phyloP scores from a whole-genome alignment of 1,140 invertebrate species.

The Tetramorium alpestre region DNA sequence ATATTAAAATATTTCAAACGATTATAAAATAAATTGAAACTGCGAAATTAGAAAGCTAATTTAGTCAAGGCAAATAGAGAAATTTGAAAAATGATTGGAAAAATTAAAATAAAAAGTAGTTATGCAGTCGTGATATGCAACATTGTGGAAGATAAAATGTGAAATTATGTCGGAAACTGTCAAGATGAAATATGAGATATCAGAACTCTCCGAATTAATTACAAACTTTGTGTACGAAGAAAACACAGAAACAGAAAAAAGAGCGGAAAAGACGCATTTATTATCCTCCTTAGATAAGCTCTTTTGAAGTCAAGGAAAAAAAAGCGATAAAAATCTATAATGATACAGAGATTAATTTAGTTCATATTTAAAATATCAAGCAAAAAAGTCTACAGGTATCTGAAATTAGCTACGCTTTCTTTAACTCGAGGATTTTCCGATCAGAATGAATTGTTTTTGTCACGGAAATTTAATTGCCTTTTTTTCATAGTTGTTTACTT shows the following conservation, averaged over 20 bases:
- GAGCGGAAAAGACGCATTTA: slow-evolving; percentile 35
- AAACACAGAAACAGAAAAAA: slow-evolving; percentile 23
- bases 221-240: slow-evolving; percentile 33
- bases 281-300: slow-evolving; percentile 14
- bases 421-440: background rate
- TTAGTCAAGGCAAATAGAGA: background rate
- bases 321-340: slow-evolving; percentile 2
- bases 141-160: background rate
- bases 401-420: background rate
- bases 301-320: background rate
- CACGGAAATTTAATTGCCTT: background rate
- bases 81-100: background rate
- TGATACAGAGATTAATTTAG: background rate
- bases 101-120: background rate
- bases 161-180: background rate
- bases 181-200: slow-evolving; percentile 43
- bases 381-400: background rate
- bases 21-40: background rate
- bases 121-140: background rate
- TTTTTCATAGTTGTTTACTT: background rate
- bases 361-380: background rate
- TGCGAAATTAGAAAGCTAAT: background rate
- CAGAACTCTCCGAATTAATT: slow-evolving; percentile 40
- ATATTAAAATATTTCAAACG: background rate
- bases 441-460: background rate